These are phyloP conservation scores for Synanceia verrucosa DNA, from an alignment of 2,797 vertebrate species.

Conservation along the genomic window DNA sequence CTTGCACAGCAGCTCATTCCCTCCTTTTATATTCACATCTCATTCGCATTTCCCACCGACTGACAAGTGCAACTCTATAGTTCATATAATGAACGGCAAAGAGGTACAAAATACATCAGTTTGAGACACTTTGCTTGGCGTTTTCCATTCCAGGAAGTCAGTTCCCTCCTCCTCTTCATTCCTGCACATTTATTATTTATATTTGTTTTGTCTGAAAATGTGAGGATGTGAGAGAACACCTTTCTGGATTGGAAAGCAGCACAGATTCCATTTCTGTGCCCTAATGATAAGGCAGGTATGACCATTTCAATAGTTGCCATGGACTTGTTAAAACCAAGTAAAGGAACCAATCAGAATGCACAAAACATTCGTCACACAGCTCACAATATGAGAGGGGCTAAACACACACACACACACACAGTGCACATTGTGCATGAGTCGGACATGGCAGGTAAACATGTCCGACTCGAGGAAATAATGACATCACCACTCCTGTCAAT, in stretches of 20 bases:
- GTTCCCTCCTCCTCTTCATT: conserved; percentile 5
- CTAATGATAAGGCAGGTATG: conserved; percentile 59
- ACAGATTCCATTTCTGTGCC: conserved; percentile 48
- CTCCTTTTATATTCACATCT: conserved; percentile 66
- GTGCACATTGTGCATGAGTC: conserved; percentile 59
- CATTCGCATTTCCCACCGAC: conserved; percentile 51
- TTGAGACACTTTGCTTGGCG: conserved; percentile 45
- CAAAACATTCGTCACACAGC: conserved; percentile 78
- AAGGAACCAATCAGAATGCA: conserved; percentile 83
- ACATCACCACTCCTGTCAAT: conserved; percentile 74
- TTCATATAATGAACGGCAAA: conserved; percentile 66
- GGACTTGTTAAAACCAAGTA: conserved; percentile 82
- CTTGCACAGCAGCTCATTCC: conserved; percentile 39
- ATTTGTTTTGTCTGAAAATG: neutral
- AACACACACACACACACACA: neutral
- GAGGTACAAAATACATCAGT: conserved; percentile 65
- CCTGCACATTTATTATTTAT: neutral
- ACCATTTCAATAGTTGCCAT: conserved; percentile 49
- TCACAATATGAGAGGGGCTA: conserved; percentile 69
- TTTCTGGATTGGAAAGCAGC: conserved; percentile 46
- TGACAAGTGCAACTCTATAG: conserved; percentile 74
- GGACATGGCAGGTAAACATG: conserved; percentile 37
- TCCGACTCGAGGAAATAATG: conserved; percentile 26
- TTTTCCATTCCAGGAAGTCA: conserved; percentile 38
- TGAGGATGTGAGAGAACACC: neutral